These are phyloP conservation scores for Macrotus californicus DNA, from an alignment of 2,113 vertebrate genomes.

Conservation along the genomic window DNA sequence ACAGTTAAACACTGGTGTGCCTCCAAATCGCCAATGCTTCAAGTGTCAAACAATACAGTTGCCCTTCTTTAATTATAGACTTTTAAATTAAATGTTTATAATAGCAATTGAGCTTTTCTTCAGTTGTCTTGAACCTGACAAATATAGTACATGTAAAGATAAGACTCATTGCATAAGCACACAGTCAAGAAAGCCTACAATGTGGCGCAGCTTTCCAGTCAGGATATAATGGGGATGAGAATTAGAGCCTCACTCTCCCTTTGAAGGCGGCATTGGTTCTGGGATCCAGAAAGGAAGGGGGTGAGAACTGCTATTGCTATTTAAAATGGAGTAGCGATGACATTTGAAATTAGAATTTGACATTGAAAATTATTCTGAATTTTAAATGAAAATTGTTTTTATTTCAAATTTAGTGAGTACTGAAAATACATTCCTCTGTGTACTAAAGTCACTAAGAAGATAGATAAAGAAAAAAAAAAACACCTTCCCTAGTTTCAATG, in stretches of 20 bases:
- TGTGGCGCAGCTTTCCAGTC: not conserved
- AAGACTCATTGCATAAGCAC: conserved; percentile 31
- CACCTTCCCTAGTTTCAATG: conserved; percentile 40
- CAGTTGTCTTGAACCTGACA: conserved; percentile 4
- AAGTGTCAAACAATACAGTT: not conserved
- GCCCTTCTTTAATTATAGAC: conserved; percentile 41
- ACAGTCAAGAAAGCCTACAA: conserved; percentile 17
- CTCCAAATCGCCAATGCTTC: not conserved
- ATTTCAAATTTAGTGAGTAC: not conserved
- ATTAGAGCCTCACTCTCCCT: not conserved
- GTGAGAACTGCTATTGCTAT: not conserved
- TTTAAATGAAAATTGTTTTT: conserved; percentile 2
- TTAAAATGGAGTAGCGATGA: conserved; percentile 16
- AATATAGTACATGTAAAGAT: not conserved
- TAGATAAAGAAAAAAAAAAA: not conserved
- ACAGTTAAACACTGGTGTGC: not conserved
- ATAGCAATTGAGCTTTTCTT: conserved; percentile 9
- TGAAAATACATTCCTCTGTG: not conserved
- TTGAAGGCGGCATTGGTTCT: not conserved
- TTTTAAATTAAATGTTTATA: conserved; percentile 50
- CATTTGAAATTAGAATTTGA: conserved; percentile 1
- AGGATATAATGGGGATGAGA: not conserved
- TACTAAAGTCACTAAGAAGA: conserved; percentile 25
- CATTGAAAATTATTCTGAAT: not conserved
- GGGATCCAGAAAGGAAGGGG: not conserved